These are phyloP conservation scores for Petrocephalus microphthalmus DNA, from an alignment of 2,113 vertebrate genomes.

Conservation along the genomic window DNA sequence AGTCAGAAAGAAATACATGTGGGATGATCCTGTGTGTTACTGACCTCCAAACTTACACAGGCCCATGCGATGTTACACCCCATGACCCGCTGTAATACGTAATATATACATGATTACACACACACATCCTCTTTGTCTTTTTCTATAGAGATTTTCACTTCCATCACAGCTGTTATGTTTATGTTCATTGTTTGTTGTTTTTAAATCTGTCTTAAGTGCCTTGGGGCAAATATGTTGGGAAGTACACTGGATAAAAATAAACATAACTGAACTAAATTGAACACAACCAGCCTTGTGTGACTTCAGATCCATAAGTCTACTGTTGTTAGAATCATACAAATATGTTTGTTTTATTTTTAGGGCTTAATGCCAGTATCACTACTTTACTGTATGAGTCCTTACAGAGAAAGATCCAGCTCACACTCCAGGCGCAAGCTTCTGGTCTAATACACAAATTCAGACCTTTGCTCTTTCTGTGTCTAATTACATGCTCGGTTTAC, in stretches of 20 bases:
- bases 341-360: constrained; percentile 67
- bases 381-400: constrained; percentile 48
- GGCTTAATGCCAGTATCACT: constrained; percentile 56
- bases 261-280: background rate
- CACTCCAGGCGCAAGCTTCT: constrained; percentile 43
- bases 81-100: background rate
- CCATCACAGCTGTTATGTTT: background rate
- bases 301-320: constrained; percentile 21
- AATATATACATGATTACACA: background rate
- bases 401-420: constrained; percentile 57
- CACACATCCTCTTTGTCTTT: background rate
- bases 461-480: constrained; percentile 18
- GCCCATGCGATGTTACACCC: background rate
- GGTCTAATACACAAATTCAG: background rate
- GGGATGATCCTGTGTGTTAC: background rate
- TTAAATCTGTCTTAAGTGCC: background rate
- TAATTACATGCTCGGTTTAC: background rate
- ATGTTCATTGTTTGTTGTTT: background rate
- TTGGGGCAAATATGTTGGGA: background rate
- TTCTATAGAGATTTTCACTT: background rate
- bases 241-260: background rate
- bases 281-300: constrained; percentile 3
- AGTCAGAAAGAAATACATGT: background rate
- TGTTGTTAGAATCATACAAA: constrained; percentile 66
- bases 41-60: background rate